Evolutionary conservation across 1,140 invertebrate genomes (phyloP).

Genomic region (Saccostrea echinata): DNA sequence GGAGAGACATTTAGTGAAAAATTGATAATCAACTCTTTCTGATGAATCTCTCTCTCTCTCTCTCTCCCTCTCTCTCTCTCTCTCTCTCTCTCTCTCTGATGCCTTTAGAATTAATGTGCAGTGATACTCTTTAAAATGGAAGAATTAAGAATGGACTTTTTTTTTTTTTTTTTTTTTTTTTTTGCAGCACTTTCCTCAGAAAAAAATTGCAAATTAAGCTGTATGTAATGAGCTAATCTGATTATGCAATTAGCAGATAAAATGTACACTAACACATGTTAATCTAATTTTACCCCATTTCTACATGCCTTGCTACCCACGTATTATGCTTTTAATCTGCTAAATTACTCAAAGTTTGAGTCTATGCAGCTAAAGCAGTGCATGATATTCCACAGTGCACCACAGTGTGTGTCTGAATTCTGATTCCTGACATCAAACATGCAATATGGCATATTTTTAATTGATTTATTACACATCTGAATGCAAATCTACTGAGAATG

Average conservation of each 20-base stretch:
- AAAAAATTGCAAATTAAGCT: background rate
- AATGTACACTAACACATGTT: background rate
- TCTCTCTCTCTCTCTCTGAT: too few relatives aligned
- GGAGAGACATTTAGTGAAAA: background rate
- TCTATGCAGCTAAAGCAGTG: background rate
- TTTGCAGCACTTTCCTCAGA: background rate
- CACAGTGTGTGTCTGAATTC: background rate
- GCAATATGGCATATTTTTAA: conserved; percentile 32
- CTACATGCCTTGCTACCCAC: conserved; percentile 22
- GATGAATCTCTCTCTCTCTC: too few relatives aligned
- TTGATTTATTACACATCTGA: conserved; percentile 16
- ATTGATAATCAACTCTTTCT: too few relatives aligned
- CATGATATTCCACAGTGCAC: conserved; percentile 2
- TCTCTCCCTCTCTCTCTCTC: too few relatives aligned
- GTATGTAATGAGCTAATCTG: conserved; percentile 12
- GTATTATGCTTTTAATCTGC: conserved; percentile 2
- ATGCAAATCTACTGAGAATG: background rate
- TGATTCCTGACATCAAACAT: conserved; percentile 25
- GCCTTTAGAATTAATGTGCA: background rate
- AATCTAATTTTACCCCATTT: conserved; percentile 35
- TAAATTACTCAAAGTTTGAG: background rate
- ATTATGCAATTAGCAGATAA: conserved; percentile 19
- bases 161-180: background rate
- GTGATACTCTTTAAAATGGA: background rate
- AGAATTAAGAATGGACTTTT: background rate